phyloP scores from a whole-genome alignment of 2,113 vertebrate genomes.

The Pseudonaja textilis region DNA sequence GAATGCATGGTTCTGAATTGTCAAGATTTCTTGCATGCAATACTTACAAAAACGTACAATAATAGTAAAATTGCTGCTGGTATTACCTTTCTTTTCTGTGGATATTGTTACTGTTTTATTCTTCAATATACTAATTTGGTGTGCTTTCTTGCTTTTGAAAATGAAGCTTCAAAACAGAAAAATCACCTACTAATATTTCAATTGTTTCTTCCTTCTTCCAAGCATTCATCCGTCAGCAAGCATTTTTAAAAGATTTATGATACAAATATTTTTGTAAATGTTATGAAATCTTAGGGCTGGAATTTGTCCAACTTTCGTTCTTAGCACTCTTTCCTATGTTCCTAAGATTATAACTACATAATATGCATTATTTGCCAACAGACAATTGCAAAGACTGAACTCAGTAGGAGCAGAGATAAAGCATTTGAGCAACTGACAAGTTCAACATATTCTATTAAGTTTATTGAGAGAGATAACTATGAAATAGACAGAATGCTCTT shows the following conservation, averaged over 20 bases:
- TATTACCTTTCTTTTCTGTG: neutral
- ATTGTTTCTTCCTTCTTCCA: neutral
- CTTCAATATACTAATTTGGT: neutral
- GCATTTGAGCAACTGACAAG: slow-evolving; percentile 14
- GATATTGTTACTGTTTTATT: neutral
- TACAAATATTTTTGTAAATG: neutral
- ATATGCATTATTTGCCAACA: slow-evolving; percentile 45
- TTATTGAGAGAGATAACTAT: slow-evolving; percentile 64
- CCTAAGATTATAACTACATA: neutral
- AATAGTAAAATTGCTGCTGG: neutral
- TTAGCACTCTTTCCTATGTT: neutral
- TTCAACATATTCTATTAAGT: slow-evolving; percentile 55
- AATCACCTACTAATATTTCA: neutral
- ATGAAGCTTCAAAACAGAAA: neutral
- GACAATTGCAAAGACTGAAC: slow-evolving; percentile 36
- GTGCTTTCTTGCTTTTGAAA: neutral
- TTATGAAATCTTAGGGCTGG: neutral
- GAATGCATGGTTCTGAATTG: neutral
- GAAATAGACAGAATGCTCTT: slow-evolving; percentile 57
- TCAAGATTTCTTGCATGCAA: neutral
- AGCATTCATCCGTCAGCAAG: neutral
- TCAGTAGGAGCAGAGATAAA: slow-evolving; percentile 20
- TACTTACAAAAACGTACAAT: neutral
- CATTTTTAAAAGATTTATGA: neutral
- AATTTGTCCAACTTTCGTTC: neutral